Base-by-base conservation (phyloP, 2,888 invertebrate genomes). In the Eilema depressum region DNA sequence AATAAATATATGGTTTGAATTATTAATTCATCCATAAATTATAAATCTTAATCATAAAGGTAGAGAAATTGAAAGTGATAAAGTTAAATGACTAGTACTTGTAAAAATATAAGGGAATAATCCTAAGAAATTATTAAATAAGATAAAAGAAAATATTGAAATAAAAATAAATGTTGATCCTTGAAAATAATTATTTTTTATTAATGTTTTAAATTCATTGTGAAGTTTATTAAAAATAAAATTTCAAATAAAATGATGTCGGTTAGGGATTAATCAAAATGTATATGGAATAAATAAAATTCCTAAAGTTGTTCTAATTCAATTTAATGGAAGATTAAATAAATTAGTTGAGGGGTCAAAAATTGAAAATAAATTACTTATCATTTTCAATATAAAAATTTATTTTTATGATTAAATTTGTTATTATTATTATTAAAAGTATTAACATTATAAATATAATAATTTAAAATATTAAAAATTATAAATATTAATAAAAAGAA, bases 21-120 rank as follows among this genome's bases (percentile, higher is more conserved):
- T 96, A 86, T 96, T 96, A 81, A 96, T 88, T 96, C 96, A 96
- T 10, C 96, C 96, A 89, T 93, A 96, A 74, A 97, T 74, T 96
- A 97, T 97, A 90, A 97, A 96, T 76, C 92, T 93, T 87, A 97
- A 77, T 96, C 97, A 97, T 88, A 97, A 79, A 0, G 96, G 96
- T 77, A 97, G 68, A 0, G 96, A 96, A 86, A 97, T 83, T 0
- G 95, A 83, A 87, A 97, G 76, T 0, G 96, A 96, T 84, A 97
- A 79, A 12, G 90, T 90, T 93, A 97, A 85, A 88, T 97, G 97
- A 2, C 97, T 96, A 75, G 97, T 96, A 80, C 96, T 95, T 41
- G 97, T 97, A 92, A 97, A 97, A 92, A 97, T 96, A 93, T 97
- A 97, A 0, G 97, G 96, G 3, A 97, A 96, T 93, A 97, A 86